Conservation (phyloP, 2,888 invertebrate species). For the Drosophila algonquin region DNA sequence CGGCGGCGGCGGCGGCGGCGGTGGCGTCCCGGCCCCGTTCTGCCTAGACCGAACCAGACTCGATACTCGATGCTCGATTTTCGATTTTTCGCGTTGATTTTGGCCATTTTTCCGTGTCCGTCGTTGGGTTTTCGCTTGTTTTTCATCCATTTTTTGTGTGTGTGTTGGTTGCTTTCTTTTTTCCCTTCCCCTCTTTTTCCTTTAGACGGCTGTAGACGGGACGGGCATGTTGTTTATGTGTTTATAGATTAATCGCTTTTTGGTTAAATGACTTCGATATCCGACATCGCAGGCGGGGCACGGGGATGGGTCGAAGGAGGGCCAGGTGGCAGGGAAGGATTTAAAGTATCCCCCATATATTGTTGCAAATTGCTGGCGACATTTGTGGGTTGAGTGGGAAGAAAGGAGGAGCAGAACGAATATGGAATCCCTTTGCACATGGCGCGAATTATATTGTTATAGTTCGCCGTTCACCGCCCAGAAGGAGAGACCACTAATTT, state of each 20-base stretch:
- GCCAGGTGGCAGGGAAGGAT: constrained; percentile 1
- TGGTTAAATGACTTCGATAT: constrained; percentile 82
- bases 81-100: constrained; percentile 78
- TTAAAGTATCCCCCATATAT: constrained; percentile 37
- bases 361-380: constrained; percentile 60
- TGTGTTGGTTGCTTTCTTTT: constrained; percentile 5
- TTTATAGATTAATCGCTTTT: constrained; percentile 83
- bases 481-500: constrained; percentile 3
- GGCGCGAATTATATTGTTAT: constrained; percentile 6
- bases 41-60: background rate
- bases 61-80: constrained; percentile 56
- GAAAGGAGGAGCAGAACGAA: background rate
- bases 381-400: constrained; percentile 27
- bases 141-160: constrained; percentile 13
- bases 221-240: constrained; percentile 81
- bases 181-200: constrained; percentile 10
- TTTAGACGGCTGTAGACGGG: constrained; percentile 20
- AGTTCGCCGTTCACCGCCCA: too few relatives aligned
- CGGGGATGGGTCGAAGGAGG: background rate
- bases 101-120: constrained; percentile 74
- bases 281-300: constrained; percentile 10
- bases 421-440: constrained; percentile 3
- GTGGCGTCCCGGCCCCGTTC: too few relatives aligned
- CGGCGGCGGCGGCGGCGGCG: constrained; percentile 22
- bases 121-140: constrained; percentile 24